Evolutionary conservation across 2,888 invertebrate genomes (phyloP).

Genomic region (Ypsolopha scabrella): DNA sequence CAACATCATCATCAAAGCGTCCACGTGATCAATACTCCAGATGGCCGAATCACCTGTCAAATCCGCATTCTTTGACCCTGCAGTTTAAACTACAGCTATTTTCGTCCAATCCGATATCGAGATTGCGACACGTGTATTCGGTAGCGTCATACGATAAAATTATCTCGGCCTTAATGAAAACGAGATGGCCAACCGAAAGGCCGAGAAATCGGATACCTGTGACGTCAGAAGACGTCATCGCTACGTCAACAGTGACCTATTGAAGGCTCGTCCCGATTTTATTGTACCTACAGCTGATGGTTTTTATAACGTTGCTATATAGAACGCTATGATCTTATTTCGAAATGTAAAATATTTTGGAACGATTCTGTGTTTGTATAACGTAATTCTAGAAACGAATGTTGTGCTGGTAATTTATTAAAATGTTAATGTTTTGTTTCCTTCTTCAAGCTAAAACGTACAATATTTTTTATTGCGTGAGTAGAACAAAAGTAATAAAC

Average conservation of each 20-base stretch:
- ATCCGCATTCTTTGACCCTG: background rate
- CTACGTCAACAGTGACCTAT: constrained; percentile 29
- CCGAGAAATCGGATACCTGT: constrained; percentile 45
- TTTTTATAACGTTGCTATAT: background rate
- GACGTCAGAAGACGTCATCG: constrained; percentile 34
- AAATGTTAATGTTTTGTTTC: no score
- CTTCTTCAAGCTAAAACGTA: no score
- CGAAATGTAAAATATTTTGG: background rate
- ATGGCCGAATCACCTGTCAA: no score
- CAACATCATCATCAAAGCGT: no score
- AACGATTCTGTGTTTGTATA: background rate
- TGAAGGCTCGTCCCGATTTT: constrained; percentile 10
- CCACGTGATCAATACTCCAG: no score
- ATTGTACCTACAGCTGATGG: background rate
- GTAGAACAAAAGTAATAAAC: no score
- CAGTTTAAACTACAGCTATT: constrained; percentile 25
- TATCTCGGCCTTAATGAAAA: constrained; percentile 63
- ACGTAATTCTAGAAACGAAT: background rate
- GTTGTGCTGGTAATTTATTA: background rate
- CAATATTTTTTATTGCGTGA: no score
- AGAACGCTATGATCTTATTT: background rate
- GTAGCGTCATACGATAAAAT: constrained; percentile 61
- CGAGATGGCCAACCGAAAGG: constrained; percentile 15
- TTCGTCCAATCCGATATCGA: constrained; percentile 36
- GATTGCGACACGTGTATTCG: background rate